Evolutionary conservation across 2,113 vertebrate genomes (phyloP).

Genomic region (Nycticryphes semicollaris): DNA sequence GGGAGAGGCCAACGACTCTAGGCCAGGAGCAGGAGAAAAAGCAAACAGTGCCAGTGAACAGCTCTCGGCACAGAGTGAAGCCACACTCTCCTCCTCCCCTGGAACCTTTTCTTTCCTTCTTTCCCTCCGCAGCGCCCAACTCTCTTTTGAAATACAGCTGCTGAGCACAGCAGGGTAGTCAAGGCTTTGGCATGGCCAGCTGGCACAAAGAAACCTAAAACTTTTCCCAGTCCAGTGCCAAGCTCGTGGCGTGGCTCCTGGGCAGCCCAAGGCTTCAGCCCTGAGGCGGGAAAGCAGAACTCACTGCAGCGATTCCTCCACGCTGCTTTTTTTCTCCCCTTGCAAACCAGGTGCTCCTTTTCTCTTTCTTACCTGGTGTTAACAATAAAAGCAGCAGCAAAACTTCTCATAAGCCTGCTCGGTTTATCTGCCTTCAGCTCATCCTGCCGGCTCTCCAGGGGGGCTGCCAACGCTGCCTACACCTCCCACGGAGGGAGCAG

Average conservation of each 20-base stretch:
- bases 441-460: background rate
- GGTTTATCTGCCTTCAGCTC: background rate
- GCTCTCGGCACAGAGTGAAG: background rate
- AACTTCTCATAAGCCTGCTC: background rate
- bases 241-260: background rate
- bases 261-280: background rate
- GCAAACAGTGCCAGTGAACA: background rate
- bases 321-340: background rate
- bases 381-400: background rate
- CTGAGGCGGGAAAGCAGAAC: background rate
- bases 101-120: background rate
- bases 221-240: background rate
- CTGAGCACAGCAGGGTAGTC: background rate
- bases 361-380: background rate
- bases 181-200: background rate
- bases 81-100: background rate
- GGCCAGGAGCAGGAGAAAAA: background rate
- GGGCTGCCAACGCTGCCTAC: background rate
- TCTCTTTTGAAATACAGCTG: background rate
- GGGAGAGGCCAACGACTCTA: background rate
- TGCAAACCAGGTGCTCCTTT: background rate
- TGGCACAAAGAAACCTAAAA: background rate
- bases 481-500: background rate
- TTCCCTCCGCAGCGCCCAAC: background rate
- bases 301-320: background rate